Evolutionary conservation across 1,140 invertebrate species (phyloP).

Genomic region (Philaenus spumarius): DNA sequence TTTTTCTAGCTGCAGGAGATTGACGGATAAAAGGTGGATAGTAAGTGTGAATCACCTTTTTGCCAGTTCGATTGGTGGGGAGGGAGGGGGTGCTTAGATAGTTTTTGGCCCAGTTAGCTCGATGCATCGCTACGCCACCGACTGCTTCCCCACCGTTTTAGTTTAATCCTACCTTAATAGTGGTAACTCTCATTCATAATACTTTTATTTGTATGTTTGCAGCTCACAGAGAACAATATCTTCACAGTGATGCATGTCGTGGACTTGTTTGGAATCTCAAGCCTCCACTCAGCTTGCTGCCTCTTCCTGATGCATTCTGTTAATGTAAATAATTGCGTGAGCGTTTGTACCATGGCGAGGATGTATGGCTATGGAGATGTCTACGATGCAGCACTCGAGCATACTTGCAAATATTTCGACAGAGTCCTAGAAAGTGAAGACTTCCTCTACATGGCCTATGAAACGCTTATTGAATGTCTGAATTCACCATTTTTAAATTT

Average conservation of each 20-base stretch:
- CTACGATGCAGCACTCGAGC: neutral
- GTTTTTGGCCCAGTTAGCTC: too few relatives aligned
- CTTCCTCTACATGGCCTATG: neutral
- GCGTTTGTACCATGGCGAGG: neutral
- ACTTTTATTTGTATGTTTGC: neutral
- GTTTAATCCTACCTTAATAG: too few relatives aligned
- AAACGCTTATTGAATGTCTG: neutral
- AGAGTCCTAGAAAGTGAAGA: neutral
- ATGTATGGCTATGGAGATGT: neutral
- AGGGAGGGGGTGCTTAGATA: too few relatives aligned
- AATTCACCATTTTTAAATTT: neutral
- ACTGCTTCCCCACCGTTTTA: too few relatives aligned
- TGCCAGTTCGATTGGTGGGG: too few relatives aligned
- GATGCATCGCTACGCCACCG: too few relatives aligned
- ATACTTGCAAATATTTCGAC: neutral
- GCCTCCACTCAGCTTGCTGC: conserved; percentile 1
- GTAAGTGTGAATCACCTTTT: too few relatives aligned
- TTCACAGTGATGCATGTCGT: conserved; percentile 1
- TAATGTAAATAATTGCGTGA: conserved; percentile 3
- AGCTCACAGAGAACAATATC: conserved; percentile 10
- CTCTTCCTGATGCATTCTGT: neutral
- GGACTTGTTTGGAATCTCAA: neutral
- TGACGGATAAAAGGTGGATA: too few relatives aligned
- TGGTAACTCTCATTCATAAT: too few relatives aligned
- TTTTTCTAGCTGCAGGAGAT: too few relatives aligned